Percentiles rank a stretch among this genome's conserved stretches.
Conservation (phyloP, 2,113 vertebrate species). For the Chrysochloris asiatica region DNA sequence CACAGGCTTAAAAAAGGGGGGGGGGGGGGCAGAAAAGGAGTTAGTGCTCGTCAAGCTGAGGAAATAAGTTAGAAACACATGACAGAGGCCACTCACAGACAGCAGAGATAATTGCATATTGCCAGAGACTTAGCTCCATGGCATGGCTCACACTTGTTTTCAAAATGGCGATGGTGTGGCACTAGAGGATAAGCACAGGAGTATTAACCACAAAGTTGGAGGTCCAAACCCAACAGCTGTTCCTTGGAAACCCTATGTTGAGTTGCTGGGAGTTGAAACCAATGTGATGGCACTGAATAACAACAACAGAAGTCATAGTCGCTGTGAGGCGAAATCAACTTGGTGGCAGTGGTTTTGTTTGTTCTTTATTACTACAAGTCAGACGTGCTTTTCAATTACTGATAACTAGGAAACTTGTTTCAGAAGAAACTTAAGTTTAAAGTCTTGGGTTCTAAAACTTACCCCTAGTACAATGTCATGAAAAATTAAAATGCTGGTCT, state of each 20-base stretch:
- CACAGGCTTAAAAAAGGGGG: no score
- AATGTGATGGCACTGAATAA: no score
- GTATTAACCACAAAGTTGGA: no score
- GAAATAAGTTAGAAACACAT: conserved; percentile 48
- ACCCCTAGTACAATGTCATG: background rate
- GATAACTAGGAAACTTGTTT: conserved; percentile 32
- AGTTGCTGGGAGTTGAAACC: no score
- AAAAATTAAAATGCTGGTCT: conserved; percentile 25
- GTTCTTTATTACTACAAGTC: background rate
- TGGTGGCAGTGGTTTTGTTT: background rate
- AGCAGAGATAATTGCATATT: background rate
- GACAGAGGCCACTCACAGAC: background rate
- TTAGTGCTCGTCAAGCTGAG: background rate
- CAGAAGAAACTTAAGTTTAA: conserved; percentile 32
- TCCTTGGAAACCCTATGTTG: no score
- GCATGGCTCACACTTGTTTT: background rate
- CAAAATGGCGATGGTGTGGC: no score
- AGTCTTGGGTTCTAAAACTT: background rate
- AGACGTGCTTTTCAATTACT: conserved; percentile 46
- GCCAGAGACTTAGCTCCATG: conserved; percentile 22
- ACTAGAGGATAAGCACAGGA: no score
- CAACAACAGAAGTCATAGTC: background rate
- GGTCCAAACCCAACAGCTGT: no score
- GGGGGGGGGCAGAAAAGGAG: conserved; percentile 41
- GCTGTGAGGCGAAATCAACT: background rate